Conservation (phyloP, 2,113 vertebrate genomes). For the Tetraodon nigroviridis region DNA sequence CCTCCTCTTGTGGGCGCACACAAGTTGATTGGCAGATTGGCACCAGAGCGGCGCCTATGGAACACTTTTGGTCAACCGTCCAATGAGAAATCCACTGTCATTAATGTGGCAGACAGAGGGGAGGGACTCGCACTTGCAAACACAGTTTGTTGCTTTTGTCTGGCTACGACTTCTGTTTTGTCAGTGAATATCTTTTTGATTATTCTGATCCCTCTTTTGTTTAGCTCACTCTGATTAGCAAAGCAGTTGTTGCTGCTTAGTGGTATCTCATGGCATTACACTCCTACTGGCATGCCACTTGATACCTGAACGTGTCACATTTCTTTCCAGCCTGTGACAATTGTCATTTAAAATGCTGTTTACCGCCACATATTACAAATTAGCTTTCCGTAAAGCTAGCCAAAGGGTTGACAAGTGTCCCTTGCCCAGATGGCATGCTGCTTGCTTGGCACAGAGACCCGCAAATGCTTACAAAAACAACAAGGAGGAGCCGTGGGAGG, state of each 20-base stretch:
- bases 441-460: constrained; percentile 69
- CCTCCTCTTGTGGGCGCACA: constrained; percentile 47
- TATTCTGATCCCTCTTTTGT: constrained; percentile 40
- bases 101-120: constrained; percentile 44
- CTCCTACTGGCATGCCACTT: constrained; percentile 73
- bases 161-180: constrained; percentile 49
- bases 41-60: constrained; percentile 59
- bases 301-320: constrained; percentile 69
- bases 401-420: constrained; percentile 64
- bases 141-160: constrained; percentile 58
- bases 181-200: constrained; percentile 45
- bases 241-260: constrained; percentile 58
- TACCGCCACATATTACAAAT: constrained; percentile 27
- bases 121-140: constrained; percentile 43
- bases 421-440: constrained; percentile 71
- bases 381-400: constrained; percentile 54
- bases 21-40: constrained; percentile 71
- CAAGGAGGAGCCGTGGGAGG: constrained; percentile 63
- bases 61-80: constrained; percentile 58
- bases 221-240: constrained; percentile 63
- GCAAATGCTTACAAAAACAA: constrained; percentile 57
- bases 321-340: too few relatives aligned
- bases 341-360: too few relatives aligned
- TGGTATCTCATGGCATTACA: constrained; percentile 64
- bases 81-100: constrained; percentile 53